A percentile compares a stretch with the other conserved stretches of the same genome.
phyloP scores from a whole-genome alignment of 2,888 invertebrate genomes.

The Pandemis heparana region DNA sequence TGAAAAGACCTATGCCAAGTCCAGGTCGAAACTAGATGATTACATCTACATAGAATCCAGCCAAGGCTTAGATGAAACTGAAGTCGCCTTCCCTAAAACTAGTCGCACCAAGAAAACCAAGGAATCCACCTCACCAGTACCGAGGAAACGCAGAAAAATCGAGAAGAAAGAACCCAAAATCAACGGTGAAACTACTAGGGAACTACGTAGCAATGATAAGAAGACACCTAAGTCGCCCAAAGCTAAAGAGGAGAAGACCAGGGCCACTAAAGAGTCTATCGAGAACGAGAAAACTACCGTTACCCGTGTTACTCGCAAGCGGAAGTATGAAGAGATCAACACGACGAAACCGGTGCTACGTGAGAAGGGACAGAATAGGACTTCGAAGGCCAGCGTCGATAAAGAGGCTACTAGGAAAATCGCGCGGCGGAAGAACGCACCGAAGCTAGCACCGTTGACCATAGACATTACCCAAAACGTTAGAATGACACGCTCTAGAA shows the following conservation, averaged over 20 bases:
- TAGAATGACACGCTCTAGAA: constrained; percentile 73
- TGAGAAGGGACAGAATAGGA: constrained; percentile 77
- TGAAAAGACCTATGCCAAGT: constrained; percentile 76
- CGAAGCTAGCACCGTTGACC: constrained; percentile 51
- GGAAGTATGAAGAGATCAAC: constrained; percentile 66
- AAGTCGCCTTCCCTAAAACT: constrained; percentile 71
- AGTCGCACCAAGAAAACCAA: constrained; percentile 62
- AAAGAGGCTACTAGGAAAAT: constrained; percentile 62
- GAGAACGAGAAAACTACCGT: constrained; percentile 72
- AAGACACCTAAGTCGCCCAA: constrained; percentile 32
- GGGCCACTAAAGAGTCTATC: constrained; percentile 76
- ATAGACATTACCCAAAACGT: constrained; percentile 56
- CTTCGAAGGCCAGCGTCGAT: constrained; percentile 54
- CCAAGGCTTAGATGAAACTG: constrained; percentile 70
- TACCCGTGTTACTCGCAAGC: constrained; percentile 67
- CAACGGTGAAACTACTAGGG: constrained; percentile 53
- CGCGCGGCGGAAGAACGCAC: constrained; percentile 61
- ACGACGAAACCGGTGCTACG: constrained; percentile 72
- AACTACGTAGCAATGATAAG: constrained; percentile 55
- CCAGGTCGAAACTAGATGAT: constrained; percentile 74
- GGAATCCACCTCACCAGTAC: constrained; percentile 65
- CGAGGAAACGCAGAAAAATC: constrained; percentile 75
- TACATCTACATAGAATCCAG: constrained; percentile 78
- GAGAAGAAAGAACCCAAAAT: constrained; percentile 58
- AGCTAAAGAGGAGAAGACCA: constrained; percentile 54